Evolutionary conservation across 2,797 vertebrate species (phyloP).

Genomic region (Hypotaenidia philippensis): DNA sequence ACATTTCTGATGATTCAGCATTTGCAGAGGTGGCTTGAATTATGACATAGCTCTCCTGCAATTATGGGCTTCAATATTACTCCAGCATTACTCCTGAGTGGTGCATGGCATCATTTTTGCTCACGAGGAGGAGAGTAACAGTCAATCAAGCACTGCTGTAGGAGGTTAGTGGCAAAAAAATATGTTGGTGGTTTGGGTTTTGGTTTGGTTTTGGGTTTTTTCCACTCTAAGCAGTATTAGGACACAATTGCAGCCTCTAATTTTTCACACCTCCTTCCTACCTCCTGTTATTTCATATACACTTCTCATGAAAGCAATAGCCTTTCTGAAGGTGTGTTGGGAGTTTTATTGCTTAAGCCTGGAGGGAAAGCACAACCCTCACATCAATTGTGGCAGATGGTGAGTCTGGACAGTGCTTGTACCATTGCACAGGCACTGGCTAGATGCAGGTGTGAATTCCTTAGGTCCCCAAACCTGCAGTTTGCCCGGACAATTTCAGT

Average conservation of each 20-base stretch:
- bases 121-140: not conserved
- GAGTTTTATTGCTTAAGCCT: not conserved
- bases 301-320: not conserved
- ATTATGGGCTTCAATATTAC: not conserved
- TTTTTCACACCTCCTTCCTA: not conserved
- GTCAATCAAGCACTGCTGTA: not conserved
- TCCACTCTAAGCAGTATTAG: not conserved
- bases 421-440: not conserved
- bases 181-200: too few relatives aligned
- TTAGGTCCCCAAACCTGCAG: not conserved
- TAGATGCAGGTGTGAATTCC: not conserved
- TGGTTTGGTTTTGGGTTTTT: too few relatives aligned
- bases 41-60: constrained; percentile 17
- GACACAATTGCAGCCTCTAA: constrained; percentile 8
- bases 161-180: not conserved
- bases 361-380: not conserved
- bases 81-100: not conserved
- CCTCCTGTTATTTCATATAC: not conserved
- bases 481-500: not conserved
- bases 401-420: not conserved
- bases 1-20: constrained; percentile 16
- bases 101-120: not conserved
- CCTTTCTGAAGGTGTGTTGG: not conserved
- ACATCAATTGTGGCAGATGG: not conserved
- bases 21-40: constrained; percentile 22